These are phyloP conservation scores for Eristalis pertinax DNA, from an alignment of 2,888 invertebrate genomes.

Conservation along the genomic window DNA sequence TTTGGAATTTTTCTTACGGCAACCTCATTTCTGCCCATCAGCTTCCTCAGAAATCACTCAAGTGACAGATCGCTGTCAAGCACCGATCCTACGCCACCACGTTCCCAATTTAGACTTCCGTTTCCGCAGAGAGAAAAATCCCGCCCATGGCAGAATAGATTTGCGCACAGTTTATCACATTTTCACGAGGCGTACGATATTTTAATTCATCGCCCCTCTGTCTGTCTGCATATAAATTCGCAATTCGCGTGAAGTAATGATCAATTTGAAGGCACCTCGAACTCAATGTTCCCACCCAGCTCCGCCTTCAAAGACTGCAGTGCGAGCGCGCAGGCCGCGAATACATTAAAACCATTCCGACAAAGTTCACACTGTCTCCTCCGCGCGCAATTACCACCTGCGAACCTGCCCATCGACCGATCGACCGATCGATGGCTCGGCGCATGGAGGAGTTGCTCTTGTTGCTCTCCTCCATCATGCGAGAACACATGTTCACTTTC, in stretches of 20 bases:
- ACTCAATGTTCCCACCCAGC: background rate
- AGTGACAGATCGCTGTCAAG: too few relatives aligned
- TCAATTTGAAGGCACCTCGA: background rate
- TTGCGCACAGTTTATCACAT: background rate
- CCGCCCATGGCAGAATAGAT: background rate
- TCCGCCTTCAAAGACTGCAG: background rate
- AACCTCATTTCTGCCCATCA: too few relatives aligned
- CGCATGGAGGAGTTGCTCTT: slow-evolving; percentile 40
- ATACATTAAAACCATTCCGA: slow-evolving; percentile 17
- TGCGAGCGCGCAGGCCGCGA: background rate
- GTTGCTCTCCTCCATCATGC: slow-evolving; percentile 60
- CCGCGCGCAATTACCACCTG: slow-evolving; percentile 59
- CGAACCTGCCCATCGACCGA: slow-evolving; percentile 31
- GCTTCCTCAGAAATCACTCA: too few relatives aligned
- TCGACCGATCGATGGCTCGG: background rate
- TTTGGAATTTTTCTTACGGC: too few relatives aligned
- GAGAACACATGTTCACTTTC: slow-evolving; percentile 67
- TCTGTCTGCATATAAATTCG: background rate
- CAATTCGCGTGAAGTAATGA: background rate
- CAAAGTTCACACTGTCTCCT: slow-evolving; percentile 42
- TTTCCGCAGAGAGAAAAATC: background rate
- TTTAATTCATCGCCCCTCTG: too few relatives aligned
- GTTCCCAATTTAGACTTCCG: background rate
- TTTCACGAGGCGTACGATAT: background rate
- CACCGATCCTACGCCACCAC: too few relatives aligned